Conservation (phyloP, 2,797 vertebrate species). For the Phrynocephalus guinanensis region DNA sequence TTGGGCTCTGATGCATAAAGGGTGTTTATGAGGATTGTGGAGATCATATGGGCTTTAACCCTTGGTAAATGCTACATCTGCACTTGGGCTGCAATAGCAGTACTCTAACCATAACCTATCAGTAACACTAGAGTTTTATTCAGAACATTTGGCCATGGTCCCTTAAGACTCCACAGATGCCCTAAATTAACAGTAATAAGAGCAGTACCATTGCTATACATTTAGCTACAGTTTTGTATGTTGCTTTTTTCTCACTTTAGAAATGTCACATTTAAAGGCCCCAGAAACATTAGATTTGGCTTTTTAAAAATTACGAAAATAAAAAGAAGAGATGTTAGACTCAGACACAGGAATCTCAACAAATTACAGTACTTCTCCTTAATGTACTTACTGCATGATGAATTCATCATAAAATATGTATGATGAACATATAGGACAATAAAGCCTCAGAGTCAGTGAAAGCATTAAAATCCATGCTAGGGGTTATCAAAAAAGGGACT, state of each 20-base stretch:
- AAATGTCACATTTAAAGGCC: not conserved
- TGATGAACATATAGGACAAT: not conserved
- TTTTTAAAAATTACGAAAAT: not conserved
- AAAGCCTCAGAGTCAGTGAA: not conserved
- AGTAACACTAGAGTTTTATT: not conserved
- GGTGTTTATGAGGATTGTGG: not conserved
- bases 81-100: not conserved
- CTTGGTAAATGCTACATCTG: not conserved
- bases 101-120: not conserved
- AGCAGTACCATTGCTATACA: not conserved
- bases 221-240: not conserved
- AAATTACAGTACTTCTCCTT: not conserved
- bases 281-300: not conserved
- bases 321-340: not conserved
- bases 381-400: not conserved
- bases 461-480: not conserved
- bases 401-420: not conserved
- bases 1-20: not conserved
- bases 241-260: not conserved
- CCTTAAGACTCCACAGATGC: not conserved
- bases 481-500: too few relatives aligned
- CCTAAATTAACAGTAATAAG: not conserved
- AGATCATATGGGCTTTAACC: too few relatives aligned
- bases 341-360: not conserved
- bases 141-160: not conserved